Conservation (phyloP, 53 echinoderm and acorn worm species). For the Henricia sp. region DNA sequence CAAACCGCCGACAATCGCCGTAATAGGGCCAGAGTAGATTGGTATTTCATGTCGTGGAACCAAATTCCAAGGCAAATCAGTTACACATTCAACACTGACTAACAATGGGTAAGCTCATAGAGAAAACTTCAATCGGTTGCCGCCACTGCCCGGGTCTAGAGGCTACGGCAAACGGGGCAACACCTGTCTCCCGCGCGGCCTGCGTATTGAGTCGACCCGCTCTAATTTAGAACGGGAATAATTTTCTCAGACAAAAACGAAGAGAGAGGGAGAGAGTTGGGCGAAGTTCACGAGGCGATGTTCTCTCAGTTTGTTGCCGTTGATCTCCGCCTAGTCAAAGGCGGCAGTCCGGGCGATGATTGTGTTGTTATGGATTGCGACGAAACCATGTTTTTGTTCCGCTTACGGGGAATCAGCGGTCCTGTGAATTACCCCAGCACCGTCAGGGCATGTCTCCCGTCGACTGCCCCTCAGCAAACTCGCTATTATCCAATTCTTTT, state of each 20-base stretch:
- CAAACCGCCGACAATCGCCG: constrained; percentile 52
- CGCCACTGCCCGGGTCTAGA: constrained; percentile 37
- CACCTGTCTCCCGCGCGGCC: constrained; percentile 56
- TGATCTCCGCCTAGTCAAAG: constrained; percentile 60
- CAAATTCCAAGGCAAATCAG: constrained; percentile 61
- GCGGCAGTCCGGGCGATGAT: constrained; percentile 58
- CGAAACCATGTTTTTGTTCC: constrained; percentile 30
- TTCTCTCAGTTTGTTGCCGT: constrained; percentile 37
- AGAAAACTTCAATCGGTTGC: constrained; percentile 47
- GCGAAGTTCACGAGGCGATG: constrained; percentile 59
- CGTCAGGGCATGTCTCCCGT: constrained; percentile 16
- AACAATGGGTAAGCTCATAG: constrained; percentile 17
- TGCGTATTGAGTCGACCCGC: constrained; percentile 4
- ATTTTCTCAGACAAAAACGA: constrained; percentile 35
- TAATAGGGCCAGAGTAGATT: constrained; percentile 51
- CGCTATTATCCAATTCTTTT: constrained; percentile 38
- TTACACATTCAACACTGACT: constrained; percentile 58
- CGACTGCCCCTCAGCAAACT: neutral
- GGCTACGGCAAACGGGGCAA: constrained; percentile 43
- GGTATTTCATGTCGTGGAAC: constrained; percentile 38
- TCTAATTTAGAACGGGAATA: constrained; percentile 54
- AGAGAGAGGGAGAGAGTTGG: constrained; percentile 10
- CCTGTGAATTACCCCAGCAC: neutral
- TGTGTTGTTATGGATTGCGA: constrained; percentile 37
- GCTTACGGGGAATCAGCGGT: constrained; percentile 4